Evolutionary conservation across 2,113 vertebrate genomes (phyloP), one percentile per base, ranked within the genome.

Genomic region (Xyliphius kryptos): DNA sequence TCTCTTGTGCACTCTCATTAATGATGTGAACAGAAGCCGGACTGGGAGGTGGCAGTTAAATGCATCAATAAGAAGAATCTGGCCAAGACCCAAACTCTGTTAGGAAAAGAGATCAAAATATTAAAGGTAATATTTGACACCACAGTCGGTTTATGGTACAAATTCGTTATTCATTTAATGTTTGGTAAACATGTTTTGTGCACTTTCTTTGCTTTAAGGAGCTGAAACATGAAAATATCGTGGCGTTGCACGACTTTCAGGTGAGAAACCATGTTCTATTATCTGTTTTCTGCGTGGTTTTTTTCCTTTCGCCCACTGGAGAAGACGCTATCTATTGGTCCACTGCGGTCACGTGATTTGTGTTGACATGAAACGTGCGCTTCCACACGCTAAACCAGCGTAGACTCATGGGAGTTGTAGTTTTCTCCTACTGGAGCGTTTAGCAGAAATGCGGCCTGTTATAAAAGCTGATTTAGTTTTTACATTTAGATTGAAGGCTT

Each of bases 51-150:
- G 71, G 96, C 96, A 1, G 92, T 98, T 32, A 98, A 98, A 83
- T 97, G 94, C 74, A 98, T 98, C 63, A 97, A 96, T 80, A 98
- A 98, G 87, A 98, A 97, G 76, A 98, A 97, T 67, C 81, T 98
- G 66, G 91, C 93, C 61, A 98, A 97, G 79, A 96, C 95, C 16
- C 96, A 98, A 73, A 94, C 95, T 1, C 86, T 98, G 32, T 68
- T 98, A 76, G 96, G 95, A 46, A 98, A 98, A 76, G 96, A 98
- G 78, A 98, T 98, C 74, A 98, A 96, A 80, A 98, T 98, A 68
- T 85, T 98, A n/a, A 98, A 98, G 92, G 95, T 97, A 88, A 84
- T 74, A 63, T 19, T 12, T 64, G 5, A 37, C 8, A 16, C 8
- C 11, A 15, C 46, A 5, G 10, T 12, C n/a, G 40, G 5, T 10